These are phyloP conservation scores for Calycopis cecrops DNA, from an alignment of 1,140 invertebrate species.

Conservation along the genomic window DNA sequence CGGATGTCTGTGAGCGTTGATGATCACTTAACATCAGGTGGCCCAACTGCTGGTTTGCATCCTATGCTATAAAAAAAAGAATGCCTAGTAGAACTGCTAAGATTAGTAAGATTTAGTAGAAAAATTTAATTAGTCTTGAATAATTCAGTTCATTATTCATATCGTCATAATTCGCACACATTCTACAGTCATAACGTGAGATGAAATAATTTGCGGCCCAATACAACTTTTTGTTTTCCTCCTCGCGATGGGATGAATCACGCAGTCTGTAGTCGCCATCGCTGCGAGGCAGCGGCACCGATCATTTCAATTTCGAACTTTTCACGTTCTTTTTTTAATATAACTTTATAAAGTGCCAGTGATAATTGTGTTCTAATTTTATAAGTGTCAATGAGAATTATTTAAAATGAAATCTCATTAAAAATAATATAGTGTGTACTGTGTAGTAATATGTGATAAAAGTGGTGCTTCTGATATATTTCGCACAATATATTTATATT, in stretches of 20 bases:
- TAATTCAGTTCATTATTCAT: no score
- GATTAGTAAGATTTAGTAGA: no score
- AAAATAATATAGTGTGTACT: neutral
- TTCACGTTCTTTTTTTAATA: conserved; percentile 16
- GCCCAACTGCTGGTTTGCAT: no score
- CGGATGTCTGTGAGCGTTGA: no score
- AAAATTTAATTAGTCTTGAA: no score
- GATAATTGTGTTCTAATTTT: neutral
- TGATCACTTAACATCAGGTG: no score
- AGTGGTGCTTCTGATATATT: neutral
- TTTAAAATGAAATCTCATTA: neutral
- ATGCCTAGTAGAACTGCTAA: no score
- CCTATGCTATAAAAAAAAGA: no score
- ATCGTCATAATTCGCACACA: no score
- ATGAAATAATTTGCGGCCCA: conserved; percentile 18
- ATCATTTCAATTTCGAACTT: conserved; percentile 15
- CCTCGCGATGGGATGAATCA: conserved; percentile 39
- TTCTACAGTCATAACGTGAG: neutral
- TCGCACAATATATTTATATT: no score
- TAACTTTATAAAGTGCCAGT: conserved; percentile 6
- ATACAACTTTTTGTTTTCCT: conserved; percentile 38
- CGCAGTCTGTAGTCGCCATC: conserved; percentile 31
- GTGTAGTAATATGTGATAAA: neutral
- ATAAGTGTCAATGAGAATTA: neutral
- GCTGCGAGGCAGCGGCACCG: conserved; percentile 29